Conservation (phyloP, 1,140 invertebrate genomes). For the Paralvinella palmiformis region DNA sequence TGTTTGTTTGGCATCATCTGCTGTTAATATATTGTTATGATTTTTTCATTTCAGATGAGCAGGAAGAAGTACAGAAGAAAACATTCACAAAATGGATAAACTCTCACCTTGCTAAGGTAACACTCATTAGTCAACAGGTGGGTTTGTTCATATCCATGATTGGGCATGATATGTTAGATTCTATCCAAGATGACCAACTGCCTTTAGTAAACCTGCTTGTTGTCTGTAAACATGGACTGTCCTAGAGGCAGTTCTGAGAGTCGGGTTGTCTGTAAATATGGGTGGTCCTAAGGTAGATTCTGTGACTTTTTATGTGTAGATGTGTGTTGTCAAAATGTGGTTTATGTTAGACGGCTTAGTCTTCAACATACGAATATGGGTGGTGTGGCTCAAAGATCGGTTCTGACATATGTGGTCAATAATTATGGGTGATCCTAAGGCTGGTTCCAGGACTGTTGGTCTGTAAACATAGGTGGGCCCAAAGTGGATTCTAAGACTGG, state of each 20-base stretch:
- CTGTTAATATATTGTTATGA: neutral
- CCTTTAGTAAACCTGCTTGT: neutral
- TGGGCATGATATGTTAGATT: neutral
- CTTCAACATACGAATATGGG: too few species aligned
- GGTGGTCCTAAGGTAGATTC: neutral
- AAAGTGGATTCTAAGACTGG: too few species aligned
- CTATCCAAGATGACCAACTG: neutral
- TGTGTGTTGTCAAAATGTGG: too few species aligned
- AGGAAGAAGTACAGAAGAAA: conserved; percentile 90
- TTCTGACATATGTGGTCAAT: too few species aligned
- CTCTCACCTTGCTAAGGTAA: conserved; percentile 59
- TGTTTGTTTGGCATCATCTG: neutral
- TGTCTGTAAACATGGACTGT: neutral
- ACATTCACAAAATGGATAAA: conserved; percentile 95
- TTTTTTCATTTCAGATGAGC: conserved; percentile 56
- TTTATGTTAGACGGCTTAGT: too few species aligned
- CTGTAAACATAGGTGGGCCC: too few species aligned
- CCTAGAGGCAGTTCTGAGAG: neutral
- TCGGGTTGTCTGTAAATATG: neutral
- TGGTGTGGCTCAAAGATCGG: too few species aligned
- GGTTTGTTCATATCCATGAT: neutral
- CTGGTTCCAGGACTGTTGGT: too few species aligned
- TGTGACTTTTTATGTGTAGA: too few species aligned
- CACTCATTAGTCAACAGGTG: neutral
- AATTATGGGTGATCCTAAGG: too few species aligned